Percentiles rank a stretch among this genome's conserved stretches.
Evolutionary conservation across 2,797 vertebrate genomes (phyloP).

Genomic region (Acrossocheilus fasciatus): DNA sequence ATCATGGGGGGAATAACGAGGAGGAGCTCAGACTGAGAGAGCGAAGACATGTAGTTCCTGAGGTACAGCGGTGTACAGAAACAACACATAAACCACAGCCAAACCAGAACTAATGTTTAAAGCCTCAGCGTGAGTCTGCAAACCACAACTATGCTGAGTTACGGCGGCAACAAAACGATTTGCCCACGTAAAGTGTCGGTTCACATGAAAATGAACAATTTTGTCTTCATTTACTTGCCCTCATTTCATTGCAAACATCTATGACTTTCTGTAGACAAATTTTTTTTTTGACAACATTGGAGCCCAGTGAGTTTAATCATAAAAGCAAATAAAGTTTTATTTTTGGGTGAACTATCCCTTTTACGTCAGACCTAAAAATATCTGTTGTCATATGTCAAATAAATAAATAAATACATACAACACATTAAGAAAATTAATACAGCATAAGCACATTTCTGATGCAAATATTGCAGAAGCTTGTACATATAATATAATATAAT

Average conservation of each 20-base stretch:
- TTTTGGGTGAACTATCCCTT: not conserved
- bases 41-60: not conserved
- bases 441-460: no score
- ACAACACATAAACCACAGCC: constrained; percentile 4
- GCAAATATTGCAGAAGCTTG: not conserved
- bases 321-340: not conserved
- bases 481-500: no score
- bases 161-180: fast-evolving
- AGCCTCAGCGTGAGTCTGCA: not conserved
- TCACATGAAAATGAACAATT: not conserved
- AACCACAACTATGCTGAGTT: not conserved
- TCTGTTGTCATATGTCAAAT: not conserved
- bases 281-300: no score
- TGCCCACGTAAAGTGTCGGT: not conserved
- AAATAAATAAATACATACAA: no score
- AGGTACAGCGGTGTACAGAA: not conserved
- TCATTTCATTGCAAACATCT: no score
- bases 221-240: no score
- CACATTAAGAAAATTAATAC: no score
- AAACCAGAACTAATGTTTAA: constrained; percentile 12
- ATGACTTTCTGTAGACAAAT: no score
- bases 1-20: not conserved
- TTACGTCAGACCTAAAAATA: not conserved
- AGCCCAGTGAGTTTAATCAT: not conserved
- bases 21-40: not conserved